Evolutionary conservation across 2,113 vertebrate species (phyloP).

Genomic region (Dendropsophus ebraccatus): DNA sequence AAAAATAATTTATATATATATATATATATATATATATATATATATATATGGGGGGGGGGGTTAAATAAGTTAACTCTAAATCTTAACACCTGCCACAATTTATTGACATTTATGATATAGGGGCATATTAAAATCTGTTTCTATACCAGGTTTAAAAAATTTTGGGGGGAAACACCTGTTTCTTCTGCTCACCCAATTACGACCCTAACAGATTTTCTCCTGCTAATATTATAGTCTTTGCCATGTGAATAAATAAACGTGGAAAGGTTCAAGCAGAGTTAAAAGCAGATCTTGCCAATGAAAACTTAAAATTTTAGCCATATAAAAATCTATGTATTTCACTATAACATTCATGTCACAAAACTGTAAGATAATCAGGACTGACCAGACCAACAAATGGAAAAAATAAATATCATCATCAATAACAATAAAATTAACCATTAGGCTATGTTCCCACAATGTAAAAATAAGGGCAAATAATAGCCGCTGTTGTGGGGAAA

Average conservation of each 20-base stretch:
- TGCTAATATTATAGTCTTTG: not conserved
- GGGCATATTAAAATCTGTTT: not conserved
- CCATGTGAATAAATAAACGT: not conserved
- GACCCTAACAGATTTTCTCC: not conserved
- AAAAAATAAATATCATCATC: no score
- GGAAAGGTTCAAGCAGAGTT: not conserved
- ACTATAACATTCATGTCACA: not conserved
- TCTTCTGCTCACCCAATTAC: not conserved
- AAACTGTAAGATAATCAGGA: not conserved
- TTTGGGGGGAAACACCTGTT: not conserved
- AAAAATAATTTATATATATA: no score
- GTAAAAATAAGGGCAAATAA: no score
- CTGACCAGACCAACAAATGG: not conserved
- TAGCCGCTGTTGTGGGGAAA: no score
- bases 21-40: no score
- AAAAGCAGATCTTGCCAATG: conserved; percentile 6
- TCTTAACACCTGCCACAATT: conserved; percentile 14
- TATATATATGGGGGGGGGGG: no score
- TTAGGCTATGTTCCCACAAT: no score
- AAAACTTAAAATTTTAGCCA: not conserved
- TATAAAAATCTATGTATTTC: not conserved
- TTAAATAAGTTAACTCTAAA: no score
- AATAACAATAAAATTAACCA: no score
- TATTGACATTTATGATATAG: not conserved
- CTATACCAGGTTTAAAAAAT: not conserved